Evolutionary conservation across 2,113 vertebrate species (phyloP).

Genomic region (Myodes glareolus): DNA sequence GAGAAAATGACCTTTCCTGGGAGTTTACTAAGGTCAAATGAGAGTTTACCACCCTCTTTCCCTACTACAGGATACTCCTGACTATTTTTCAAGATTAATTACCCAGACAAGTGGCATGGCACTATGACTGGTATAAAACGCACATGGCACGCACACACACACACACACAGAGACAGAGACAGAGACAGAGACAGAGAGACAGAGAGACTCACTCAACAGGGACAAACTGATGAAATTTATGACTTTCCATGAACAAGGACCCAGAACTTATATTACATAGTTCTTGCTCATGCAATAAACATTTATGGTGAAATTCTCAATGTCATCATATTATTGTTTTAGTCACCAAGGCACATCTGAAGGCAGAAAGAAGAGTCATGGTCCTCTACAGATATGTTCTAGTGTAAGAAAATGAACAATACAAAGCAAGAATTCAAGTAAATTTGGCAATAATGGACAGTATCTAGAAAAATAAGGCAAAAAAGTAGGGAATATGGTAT

Average conservation of each 20-base stretch:
- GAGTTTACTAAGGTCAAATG: background rate
- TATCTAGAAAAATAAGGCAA: background rate
- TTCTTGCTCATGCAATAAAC: background rate
- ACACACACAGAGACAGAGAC: too few relatives aligned
- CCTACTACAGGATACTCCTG: background rate
- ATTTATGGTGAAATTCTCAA: too few relatives aligned
- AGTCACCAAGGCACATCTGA: background rate
- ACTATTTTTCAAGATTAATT: background rate
- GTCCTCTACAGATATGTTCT: background rate
- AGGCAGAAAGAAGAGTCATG: background rate
- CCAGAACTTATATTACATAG: background rate
- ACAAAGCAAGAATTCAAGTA: background rate
- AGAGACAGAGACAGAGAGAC: too few relatives aligned
- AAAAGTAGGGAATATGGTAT: background rate
- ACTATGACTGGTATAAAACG: background rate
- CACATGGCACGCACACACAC: background rate
- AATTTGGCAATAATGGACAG: accelerated
- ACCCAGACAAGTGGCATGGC: background rate
- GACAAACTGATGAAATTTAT: background rate
- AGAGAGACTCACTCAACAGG: too few relatives aligned
- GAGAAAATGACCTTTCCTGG: constrained; percentile 11
- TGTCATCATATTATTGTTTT: too few relatives aligned
- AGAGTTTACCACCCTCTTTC: background rate
- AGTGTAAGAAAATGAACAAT: background rate
- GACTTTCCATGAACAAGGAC: background rate